These are phyloP conservation scores for Peucedramus taeniatus DNA, from an alignment of 2,113 vertebrate species.

Conservation along the genomic window DNA sequence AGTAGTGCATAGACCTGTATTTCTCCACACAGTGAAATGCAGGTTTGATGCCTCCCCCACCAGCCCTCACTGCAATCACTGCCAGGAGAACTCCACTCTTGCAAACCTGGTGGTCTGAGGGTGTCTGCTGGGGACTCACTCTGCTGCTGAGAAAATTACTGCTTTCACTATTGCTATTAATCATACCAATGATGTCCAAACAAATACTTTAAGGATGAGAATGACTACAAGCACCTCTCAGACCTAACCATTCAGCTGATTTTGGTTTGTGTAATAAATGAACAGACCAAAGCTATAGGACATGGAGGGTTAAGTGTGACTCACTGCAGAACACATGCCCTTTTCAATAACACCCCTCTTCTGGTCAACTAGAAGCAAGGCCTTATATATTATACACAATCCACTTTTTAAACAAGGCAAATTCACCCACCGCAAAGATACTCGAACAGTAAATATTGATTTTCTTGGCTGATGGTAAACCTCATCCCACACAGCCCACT, in stretches of 20 bases:
- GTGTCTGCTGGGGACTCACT: background rate
- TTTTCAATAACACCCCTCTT: conserved; percentile 18
- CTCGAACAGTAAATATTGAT: conserved; percentile 84
- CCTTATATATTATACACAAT: conserved; percentile 46
- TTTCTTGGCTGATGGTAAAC: conserved; percentile 68
- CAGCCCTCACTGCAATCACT: background rate
- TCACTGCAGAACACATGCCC: background rate
- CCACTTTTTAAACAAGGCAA: conserved; percentile 66
- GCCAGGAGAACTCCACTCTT: background rate
- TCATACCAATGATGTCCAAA: background rate
- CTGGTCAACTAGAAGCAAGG: conserved; percentile 33
- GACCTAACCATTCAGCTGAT: background rate
- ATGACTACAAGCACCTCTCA: background rate
- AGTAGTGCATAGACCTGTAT: background rate
- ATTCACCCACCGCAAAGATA: conserved; percentile 71
- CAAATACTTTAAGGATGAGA: background rate
- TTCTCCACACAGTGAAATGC: background rate
- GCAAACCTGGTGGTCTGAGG: fast-evolving
- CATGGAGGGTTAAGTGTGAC: background rate
- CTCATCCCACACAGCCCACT: conserved; percentile 61
- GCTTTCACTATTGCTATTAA: background rate
- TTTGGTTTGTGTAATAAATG: background rate
- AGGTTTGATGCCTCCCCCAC: background rate
- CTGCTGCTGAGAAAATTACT: background rate
- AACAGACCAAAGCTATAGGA: background rate